Evolutionary conservation across 2,797 vertebrate species (phyloP).

Genomic region (Macropus fuliginosus): DNA sequence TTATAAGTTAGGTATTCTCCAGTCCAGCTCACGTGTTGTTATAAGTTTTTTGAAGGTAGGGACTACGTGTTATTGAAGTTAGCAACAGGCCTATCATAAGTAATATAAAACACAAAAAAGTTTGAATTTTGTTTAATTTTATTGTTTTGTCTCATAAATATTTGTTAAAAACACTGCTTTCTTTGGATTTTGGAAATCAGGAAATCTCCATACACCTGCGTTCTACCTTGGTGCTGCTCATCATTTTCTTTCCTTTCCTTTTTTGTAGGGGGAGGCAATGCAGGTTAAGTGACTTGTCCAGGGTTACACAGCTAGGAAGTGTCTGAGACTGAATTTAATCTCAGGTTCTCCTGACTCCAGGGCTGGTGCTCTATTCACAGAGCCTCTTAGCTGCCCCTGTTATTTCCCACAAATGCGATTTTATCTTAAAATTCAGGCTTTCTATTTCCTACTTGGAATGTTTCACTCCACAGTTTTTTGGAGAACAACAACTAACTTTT

Average conservation of each 20-base stretch:
- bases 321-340: not conserved
- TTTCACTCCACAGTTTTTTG: not conserved
- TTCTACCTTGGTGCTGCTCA: not conserved
- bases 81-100: not conserved
- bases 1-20: not conserved
- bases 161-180: not conserved
- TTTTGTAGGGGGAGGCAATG: not conserved
- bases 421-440: conserved; percentile 6
- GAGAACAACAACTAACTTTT: conserved; percentile 15
- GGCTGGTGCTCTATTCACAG: not conserved
- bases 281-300: not conserved
- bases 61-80: not conserved
- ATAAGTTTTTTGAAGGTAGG: not conserved
- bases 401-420: not conserved
- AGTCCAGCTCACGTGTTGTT: not conserved
- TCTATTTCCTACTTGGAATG: not conserved
- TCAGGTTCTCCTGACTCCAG: not conserved
- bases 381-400: not conserved
- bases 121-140: not conserved
- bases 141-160: not conserved
- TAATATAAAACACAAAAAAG: not conserved
- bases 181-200: not conserved
- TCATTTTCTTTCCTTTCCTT: not conserved
- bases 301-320: not conserved
- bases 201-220: not conserved